Evolutionary conservation across 37 sponge, comb jelly and placozoan genomes (phyloP), one percentile per base, ranked within the genome.

Genomic region (Petrosia ficiformis): DNA sequence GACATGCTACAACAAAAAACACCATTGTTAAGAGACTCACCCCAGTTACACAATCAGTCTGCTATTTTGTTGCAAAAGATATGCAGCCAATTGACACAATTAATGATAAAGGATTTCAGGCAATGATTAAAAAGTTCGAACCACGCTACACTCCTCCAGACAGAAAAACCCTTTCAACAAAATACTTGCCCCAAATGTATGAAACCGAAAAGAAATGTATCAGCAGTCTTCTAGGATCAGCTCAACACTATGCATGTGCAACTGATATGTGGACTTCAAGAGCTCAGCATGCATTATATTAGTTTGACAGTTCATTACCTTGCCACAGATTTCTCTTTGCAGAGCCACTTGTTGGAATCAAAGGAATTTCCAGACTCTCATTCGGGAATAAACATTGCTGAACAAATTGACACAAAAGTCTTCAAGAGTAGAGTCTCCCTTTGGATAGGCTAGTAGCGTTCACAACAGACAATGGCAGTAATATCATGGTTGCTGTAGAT

Each of bases 201-300:
- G 43, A 58, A 32, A 34, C 37, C 6, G 69, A 65, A 10, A 59
- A 36, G 52, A 44, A 76, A 6, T 35, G 38, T 22, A 33, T 80
- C n/a, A 34, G 48, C 31, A 33, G 74, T 39, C 32, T 25, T 8
- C 31, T 74, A 5, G 28, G 33, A 37, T 16, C 54, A 44, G 75
- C 65, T 8, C 32, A 59, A 4, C 60, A n/a, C 3, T 82, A 35
- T 61, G 74, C 74, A n/a, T 40, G 77, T 31, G 75, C 82, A 4
- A 77, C 82, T 38, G 75, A 76, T 59, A 8, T 78, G 40, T 82
- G 82, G 82, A 82, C 82, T 32, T 77, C 75, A 25, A 38, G 82
- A 11, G 67, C 82, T 2, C 73, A 73, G 4, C 68, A 82, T 65
- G 74, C 82, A 1, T n/a, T 82, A 82, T 61, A 82, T 64, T 37